Percentiles rank a stretch among this genome's conserved stretches.
Conservation (phyloP, 2,888 invertebrate genomes). For the Drosophila meridiana region DNA sequence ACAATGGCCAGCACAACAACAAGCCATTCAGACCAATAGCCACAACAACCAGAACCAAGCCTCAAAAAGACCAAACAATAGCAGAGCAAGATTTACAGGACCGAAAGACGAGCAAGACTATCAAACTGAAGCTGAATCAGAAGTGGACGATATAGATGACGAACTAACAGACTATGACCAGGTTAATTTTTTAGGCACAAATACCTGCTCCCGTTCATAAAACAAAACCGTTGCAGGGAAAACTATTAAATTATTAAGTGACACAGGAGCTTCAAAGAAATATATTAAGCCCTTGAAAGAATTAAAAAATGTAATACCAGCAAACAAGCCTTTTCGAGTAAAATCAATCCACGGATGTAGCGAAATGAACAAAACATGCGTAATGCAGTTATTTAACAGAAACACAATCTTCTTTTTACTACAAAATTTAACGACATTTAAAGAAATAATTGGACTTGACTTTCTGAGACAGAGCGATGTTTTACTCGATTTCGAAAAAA, state of each 20-base stretch:
- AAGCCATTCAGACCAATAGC: too few relatives aligned
- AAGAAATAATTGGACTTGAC: neutral
- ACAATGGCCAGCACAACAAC: too few relatives aligned
- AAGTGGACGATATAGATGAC: neutral
- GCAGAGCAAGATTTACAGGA: too few relatives aligned
- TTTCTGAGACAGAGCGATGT: neutral
- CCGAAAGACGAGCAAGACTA: neutral
- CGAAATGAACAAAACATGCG: neutral
- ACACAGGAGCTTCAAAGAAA: neutral
- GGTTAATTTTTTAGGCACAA: neutral
- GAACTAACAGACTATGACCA: neutral
- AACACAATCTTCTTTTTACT: neutral
- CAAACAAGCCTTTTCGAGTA: neutral
- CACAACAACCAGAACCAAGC: too few relatives aligned
- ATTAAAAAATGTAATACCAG: neutral
- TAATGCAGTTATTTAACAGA: neutral
- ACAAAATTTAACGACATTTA: neutral
- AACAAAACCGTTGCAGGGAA: neutral
- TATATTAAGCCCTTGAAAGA: neutral
- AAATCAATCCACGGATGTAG: too few relatives aligned
- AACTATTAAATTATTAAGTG: too few relatives aligned
- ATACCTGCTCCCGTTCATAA: neutral
- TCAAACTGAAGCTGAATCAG: neutral
- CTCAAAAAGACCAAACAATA: too few relatives aligned
- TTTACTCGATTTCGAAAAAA: neutral